Conservation (phyloP, 2,113 vertebrate species). For the Halcyon senegalensis region DNA sequence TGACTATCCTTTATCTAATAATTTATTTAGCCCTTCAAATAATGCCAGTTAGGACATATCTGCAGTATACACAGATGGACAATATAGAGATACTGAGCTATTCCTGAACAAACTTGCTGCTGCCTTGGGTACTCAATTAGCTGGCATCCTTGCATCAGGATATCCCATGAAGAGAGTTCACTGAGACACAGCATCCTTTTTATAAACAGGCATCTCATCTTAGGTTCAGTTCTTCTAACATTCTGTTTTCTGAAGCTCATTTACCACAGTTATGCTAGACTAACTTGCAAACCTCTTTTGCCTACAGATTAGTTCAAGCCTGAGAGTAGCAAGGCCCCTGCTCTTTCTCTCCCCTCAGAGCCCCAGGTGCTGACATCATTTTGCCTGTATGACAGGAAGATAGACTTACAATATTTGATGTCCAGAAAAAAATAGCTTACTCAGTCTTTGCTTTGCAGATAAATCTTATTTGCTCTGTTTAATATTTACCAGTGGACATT, state of each 20-base stretch:
- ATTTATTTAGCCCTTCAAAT: background rate
- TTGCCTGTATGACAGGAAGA: background rate
- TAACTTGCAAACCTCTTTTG: background rate
- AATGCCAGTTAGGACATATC: background rate
- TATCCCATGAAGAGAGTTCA: background rate
- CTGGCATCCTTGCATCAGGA: background rate
- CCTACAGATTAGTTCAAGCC: background rate
- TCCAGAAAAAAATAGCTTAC: background rate
- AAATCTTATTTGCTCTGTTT: conserved; percentile 49
- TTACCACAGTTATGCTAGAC: accelerated
- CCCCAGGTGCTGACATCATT: background rate
- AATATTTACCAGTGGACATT: conserved; percentile 54
- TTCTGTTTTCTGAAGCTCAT: background rate
- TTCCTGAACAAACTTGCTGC: background rate
- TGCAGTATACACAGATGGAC: background rate
- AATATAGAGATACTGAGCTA: background rate
- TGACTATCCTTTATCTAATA: background rate
- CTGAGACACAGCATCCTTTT: background rate
- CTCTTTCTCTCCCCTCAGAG: background rate
- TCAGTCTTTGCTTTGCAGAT: conserved; percentile 20
- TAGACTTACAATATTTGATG: background rate
- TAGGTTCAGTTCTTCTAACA: background rate
- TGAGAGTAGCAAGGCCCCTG: background rate
- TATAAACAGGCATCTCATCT: background rate
- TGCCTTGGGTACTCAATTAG: background rate